A percentile compares a stretch with the other conserved stretches of the same genome.
phyloP scores from a whole-genome alignment of 2,888 invertebrate species.

The Diplazon laetatorius region DNA sequence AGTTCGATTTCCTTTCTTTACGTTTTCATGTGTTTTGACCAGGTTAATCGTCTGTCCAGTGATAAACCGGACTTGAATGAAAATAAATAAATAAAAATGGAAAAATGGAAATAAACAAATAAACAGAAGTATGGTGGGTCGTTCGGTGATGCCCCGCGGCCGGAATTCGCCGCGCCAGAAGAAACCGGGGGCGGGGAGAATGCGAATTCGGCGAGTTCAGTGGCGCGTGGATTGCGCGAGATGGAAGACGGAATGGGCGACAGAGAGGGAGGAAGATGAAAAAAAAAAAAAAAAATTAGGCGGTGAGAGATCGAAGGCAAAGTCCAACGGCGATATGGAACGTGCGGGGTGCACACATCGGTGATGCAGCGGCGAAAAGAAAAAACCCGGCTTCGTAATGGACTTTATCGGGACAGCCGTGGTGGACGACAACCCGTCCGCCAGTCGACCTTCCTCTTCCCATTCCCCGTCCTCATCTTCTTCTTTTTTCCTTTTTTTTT shows the following conservation, averaged over 20 bases:
- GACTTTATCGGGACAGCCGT: constrained; percentile 73
- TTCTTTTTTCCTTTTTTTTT: constrained; percentile 38
- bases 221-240: constrained; percentile 34
- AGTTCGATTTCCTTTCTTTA: no score
- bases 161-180: constrained; percentile 26
- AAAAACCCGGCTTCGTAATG: constrained; percentile 68
- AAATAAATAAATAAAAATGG: constrained; percentile 18
- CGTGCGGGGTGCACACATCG: not conserved
- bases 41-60: constrained; percentile 64
- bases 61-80: no score
- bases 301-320: constrained; percentile 43
- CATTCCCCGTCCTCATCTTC: constrained; percentile 41
- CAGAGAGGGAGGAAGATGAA: constrained; percentile 35
- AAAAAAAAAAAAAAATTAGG: constrained; percentile 21
- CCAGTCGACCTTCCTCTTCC: constrained; percentile 74
- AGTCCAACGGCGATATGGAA: constrained; percentile 52
- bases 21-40: constrained; percentile 35
- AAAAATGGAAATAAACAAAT: constrained; percentile 71
- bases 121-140: constrained; percentile 43
- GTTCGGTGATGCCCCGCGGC: constrained; percentile 10
- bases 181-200: constrained; percentile 59
- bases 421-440: constrained; percentile 64
- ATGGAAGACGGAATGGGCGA: not conserved
- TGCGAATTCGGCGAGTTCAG: constrained; percentile 50
- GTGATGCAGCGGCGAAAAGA: constrained; percentile 8